phyloP scores from a whole-genome alignment of 2,888 invertebrate species.

The Chouioia cunea region DNA sequence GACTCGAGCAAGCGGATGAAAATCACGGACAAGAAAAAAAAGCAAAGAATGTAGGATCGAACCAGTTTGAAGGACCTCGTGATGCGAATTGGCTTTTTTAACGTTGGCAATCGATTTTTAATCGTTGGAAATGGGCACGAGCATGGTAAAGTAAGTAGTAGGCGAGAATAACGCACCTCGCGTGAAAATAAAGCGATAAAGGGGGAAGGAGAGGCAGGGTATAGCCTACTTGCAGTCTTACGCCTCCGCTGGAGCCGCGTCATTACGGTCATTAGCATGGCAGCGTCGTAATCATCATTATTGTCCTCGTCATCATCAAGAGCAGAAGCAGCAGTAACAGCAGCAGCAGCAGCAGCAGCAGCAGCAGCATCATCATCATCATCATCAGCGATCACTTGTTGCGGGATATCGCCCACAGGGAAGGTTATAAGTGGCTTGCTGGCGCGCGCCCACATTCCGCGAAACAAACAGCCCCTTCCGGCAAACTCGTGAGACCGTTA shows the following conservation, averaged over 20 bases:
- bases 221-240: constrained; percentile 9
- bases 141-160: constrained; percentile 12
- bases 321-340: constrained; percentile 38
- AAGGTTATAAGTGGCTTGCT: not conserved
- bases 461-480: constrained; percentile 43
- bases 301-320: constrained; percentile 40
- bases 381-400: constrained; percentile 7
- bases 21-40: constrained; percentile 5
- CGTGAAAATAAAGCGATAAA: constrained; percentile 57
- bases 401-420: constrained; percentile 25
- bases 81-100: constrained; percentile 32
- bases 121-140: constrained; percentile 53
- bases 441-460: constrained; percentile 16
- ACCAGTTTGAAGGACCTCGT: constrained; percentile 31
- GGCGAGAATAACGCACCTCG: constrained; percentile 3
- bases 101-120: constrained; percentile 56
- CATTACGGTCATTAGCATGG: constrained; percentile 48
- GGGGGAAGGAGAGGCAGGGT: constrained; percentile 40
- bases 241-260: constrained; percentile 17
- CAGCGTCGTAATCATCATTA: constrained; percentile 49
- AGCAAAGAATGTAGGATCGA: constrained; percentile 11
- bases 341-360: constrained; percentile 48
- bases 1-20: not conserved
- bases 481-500: constrained; percentile 43
- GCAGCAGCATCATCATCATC: constrained; percentile 44